Evolutionary conservation across 2,797 vertebrate species (phyloP).

Genomic region (Falco berigora): DNA sequence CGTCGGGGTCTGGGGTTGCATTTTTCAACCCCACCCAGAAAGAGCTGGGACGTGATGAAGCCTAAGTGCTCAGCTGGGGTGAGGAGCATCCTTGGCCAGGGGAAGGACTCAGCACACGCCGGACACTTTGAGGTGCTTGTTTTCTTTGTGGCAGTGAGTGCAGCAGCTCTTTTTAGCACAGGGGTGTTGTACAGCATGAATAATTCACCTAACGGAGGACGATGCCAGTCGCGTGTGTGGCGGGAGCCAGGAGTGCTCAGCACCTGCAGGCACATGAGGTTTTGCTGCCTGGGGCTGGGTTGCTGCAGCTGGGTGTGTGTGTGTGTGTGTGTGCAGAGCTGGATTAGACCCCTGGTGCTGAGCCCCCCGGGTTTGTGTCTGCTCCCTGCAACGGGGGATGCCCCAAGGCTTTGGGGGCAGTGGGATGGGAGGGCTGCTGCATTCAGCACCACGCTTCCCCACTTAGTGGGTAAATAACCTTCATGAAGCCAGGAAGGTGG

Average conservation of each 20-base stretch:
- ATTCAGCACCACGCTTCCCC: conserved; percentile 46
- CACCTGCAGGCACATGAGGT: neutral
- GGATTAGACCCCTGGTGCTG: neutral
- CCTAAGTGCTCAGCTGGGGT: accelerated
- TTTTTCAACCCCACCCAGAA: neutral
- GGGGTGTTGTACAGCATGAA: conserved; percentile 64
- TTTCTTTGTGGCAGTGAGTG: conserved; percentile 49
- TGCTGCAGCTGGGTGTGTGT: neutral
- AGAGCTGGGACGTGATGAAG: neutral
- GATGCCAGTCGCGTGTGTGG: neutral
- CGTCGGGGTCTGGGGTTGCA: accelerated
- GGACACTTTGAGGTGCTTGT: conserved; percentile 22
- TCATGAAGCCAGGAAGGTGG: conserved; percentile 60
- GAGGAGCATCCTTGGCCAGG: neutral
- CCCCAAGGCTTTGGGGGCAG: neutral
- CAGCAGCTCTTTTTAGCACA: conserved; percentile 40
- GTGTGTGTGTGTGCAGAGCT: neutral
- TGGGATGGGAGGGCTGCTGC: conserved; percentile 19
- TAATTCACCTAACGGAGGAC: conserved; percentile 60
- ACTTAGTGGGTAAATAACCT: conserved; percentile 76
- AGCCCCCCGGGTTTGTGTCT: neutral
- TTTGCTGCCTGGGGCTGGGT: neutral
- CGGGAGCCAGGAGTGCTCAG: neutral
- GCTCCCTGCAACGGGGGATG: neutral
- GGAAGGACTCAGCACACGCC: neutral